Conservation (phyloP, 2,888 invertebrate species). For the Dryocosmus kuriphilus region DNA sequence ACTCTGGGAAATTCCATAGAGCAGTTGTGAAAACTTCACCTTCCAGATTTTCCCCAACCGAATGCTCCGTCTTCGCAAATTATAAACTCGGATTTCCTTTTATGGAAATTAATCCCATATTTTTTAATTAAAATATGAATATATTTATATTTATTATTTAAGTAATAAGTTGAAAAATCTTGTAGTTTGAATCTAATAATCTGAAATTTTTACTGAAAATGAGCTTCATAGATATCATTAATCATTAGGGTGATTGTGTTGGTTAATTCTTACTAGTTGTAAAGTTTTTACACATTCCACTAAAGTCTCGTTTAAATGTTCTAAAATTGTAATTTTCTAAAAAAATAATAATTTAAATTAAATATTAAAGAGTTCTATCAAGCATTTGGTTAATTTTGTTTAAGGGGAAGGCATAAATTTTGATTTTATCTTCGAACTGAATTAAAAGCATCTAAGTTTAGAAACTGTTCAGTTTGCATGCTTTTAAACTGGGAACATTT, state of each 20-base stretch:
- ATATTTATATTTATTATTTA: no score
- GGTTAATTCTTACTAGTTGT: conserved; percentile 15
- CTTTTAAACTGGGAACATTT: conserved; percentile 23
- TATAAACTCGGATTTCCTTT: not conserved
- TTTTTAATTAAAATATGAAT: no score
- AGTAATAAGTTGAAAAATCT: not conserved
- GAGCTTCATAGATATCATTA: not conserved
- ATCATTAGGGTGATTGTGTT: conserved; percentile 15
- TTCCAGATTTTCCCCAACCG: not conserved
- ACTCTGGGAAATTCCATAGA: conserved; percentile 9
- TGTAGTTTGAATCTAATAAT: not conserved
- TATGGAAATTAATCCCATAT: not conserved
- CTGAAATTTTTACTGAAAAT: not conserved
- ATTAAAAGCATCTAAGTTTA: conserved; percentile 33
- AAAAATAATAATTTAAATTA: not conserved
- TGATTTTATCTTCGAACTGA: conserved; percentile 16
- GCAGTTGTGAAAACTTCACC: not conserved
- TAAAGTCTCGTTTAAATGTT: not conserved
- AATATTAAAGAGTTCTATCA: not conserved
- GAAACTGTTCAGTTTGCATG: conserved; percentile 30
- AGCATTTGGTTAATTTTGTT: not conserved
- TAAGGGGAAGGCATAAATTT: not conserved
- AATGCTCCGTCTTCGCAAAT: not conserved
- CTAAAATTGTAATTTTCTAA: not conserved
- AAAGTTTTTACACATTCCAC: not conserved